phyloP scores from a whole-genome alignment of 1,140 invertebrate genomes.

The Sarcophaga bullata region DNA sequence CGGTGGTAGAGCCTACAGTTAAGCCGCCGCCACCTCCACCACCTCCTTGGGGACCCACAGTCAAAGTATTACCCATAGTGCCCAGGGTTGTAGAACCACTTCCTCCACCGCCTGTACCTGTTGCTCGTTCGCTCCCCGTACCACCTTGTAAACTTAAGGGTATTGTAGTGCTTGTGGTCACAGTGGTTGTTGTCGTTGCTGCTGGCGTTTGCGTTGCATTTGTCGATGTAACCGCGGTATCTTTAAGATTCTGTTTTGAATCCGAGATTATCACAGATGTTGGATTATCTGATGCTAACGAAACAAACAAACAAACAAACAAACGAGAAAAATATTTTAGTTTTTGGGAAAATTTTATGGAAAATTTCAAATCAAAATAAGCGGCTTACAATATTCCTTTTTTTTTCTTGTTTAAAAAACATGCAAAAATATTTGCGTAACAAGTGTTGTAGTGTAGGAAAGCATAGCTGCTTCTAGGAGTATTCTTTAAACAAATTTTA shows the following conservation, averaged over 20 bases:
- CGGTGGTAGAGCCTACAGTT: slow-evolving; percentile 62
- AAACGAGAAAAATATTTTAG: background rate
- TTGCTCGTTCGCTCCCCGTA: background rate
- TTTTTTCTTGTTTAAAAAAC: too few species aligned
- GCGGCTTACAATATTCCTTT: too few species aligned
- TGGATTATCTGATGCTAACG: slow-evolving; percentile 60
- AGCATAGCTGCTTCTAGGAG: too few species aligned
- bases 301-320: background rate
- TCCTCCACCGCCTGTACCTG: slow-evolving; percentile 25
- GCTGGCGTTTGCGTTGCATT: slow-evolving; percentile 56
- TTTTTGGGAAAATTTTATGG: background rate
- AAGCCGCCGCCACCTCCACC: slow-evolving; percentile 48
- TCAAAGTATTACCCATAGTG: slow-evolving; percentile 35
- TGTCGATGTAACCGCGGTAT: slow-evolving; percentile 58
- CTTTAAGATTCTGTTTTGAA: slow-evolving; percentile 64
- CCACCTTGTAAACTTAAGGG: slow-evolving; percentile 41
- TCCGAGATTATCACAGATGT: slow-evolving; percentile 65
- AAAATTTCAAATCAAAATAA: too few species aligned
- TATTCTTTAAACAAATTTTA: too few species aligned
- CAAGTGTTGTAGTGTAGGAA: too few species aligned
- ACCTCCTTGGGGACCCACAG: slow-evolving; percentile 43
- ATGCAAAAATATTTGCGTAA: too few species aligned
- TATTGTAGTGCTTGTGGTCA: slow-evolving; percentile 53
- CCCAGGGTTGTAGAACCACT: slow-evolving; percentile 42
- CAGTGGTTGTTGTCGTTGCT: slow-evolving; percentile 54